Base-by-base conservation (phyloP, 2,797 vertebrate genomes). In the Chelidonichthys spinosus region DNA sequence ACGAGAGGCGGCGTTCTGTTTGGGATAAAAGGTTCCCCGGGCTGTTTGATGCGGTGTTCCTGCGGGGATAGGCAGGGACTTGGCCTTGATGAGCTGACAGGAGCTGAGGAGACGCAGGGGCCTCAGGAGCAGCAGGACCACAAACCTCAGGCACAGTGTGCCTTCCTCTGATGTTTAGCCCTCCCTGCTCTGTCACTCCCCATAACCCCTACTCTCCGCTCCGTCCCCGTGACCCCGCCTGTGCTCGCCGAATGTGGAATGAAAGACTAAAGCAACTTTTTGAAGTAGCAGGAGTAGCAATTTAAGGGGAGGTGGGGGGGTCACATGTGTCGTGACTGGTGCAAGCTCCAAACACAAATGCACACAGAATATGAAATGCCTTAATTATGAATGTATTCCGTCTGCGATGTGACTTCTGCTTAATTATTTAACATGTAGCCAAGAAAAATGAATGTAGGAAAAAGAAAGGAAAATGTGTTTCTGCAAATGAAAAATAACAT, bases 1-100 rank as follows among this genome's bases (percentile, higher is more conserved):
- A 86, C 84, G 76, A 60, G 80, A 73, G 80, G 79, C 71, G 63
- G 84, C 79, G 33, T 81, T 87, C 81, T 82, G 74, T 72, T 87
- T 54, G 81, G 88, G 88, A 93, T 92, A 72, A 93, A 92, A 91
- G 88, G 83, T 82, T 83, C 87, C 81, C 85, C 18, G 32, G 83
- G 85, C 82, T 64, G 83, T 92, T 90, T 91, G 92, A 92, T 93
- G 90, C 80, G 54, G 80, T 80, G 62, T 74, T 80, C 87, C 86
- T 0, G 62, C 9, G 74, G 79, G 90, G 77, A 83, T 75, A 55
- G 82, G 84, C 73, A 35, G 85, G 69, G 82, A 83, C 83, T 74
- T 43, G 71, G 84, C 82, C 84, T 87, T 87, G 89, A 87, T 82
- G 85, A 88, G 85, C 85, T 90, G 90, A 90, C 83, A 85, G 89